Conservation (phyloP, 2,113 vertebrate genomes). For the Cheilinus undulatus region DNA sequence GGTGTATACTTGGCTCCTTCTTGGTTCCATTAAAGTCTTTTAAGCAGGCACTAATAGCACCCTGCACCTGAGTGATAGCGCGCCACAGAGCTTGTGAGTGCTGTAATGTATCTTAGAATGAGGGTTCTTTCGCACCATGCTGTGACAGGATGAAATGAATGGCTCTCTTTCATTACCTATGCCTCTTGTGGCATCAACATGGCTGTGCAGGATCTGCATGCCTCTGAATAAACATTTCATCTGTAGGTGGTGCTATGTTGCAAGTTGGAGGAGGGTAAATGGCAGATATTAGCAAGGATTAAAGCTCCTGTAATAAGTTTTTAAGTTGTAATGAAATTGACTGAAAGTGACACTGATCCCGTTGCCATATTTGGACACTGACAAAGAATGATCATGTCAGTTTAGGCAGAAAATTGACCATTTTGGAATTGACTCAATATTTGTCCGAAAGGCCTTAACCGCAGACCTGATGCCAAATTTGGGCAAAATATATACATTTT, state of each 20-base stretch:
- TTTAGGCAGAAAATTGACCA: no score
- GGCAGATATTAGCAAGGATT: conserved; percentile 24
- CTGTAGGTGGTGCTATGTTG: conserved; percentile 40
- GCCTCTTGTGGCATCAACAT: conserved; percentile 26
- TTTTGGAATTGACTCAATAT: no score
- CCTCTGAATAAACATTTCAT: conserved; percentile 53
- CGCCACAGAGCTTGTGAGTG: conserved; percentile 57
- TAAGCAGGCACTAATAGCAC: conserved; percentile 62
- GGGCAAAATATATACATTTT: no score
- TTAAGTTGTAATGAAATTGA: no score
- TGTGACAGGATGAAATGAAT: conserved; percentile 70
- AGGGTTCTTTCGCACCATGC: conserved; percentile 62
- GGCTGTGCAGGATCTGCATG: conserved; percentile 26
- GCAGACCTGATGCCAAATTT: no score
- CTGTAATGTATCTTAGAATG: conserved; percentile 76
- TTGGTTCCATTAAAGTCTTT: conserved; percentile 66
- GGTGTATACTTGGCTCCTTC: conserved; percentile 30
- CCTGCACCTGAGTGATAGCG: conserved; percentile 62
- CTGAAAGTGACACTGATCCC: no score
- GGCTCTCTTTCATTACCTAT: conserved; percentile 62
- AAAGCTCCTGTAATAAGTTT: no score
- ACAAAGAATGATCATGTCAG: no score
- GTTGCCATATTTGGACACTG: no score
- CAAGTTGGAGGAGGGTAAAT: conserved; percentile 46
- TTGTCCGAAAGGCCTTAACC: no score